Base-by-base conservation (phyloP, 1,140 invertebrate genomes). In the Phortica variegata region DNA sequence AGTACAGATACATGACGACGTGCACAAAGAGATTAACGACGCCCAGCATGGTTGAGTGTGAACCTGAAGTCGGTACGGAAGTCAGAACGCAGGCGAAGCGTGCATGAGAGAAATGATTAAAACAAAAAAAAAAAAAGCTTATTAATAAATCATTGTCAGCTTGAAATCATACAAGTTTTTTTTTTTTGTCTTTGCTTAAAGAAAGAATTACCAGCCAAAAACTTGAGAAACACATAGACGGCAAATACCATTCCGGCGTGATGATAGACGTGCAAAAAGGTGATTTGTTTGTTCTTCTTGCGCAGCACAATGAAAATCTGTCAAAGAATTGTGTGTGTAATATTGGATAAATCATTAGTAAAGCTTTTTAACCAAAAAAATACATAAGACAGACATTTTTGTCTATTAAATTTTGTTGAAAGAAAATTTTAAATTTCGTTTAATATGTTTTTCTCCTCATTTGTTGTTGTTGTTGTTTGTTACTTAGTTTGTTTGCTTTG, bases 191-290 rank as follows among this genome's bases (percentile, higher is more conserved):
- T 16, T 47, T 47, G 3, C 17, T 40, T 34, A n/a, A n/a, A 45
- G 43, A 87, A 87, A n/a, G n/a, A n/a, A n/a, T n/a, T n/a, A n/a
- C n/a, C 88, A 71, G 81, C 62, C 3, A 83, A 36, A 58, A 79
- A 84, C 54, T 81, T 84, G 5, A 78, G 70, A 2, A 60, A 75
- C 10, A 61, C 51, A 78, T 80, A 85, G 10, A 73, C 71, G 0
- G 74, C 75, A 4, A 81, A 54, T 2, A 84, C 72, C 86, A 92
- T 91, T 1, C 83, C 83, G 5, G 81, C 81, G 63, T 94, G 90
- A 71, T 93, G 90, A 69, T 90, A 90, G 0, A 93, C 82, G 56
- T 93, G 91, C 3, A 93, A 81, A 61, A 92, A 89, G 10, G 87
- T 85, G 3, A 92, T 77, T 77, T 93, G 89, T 49, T 84, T 84